Base-by-base conservation (phyloP, 2,888 invertebrate species). In the Gasteruption jaculator region DNA sequence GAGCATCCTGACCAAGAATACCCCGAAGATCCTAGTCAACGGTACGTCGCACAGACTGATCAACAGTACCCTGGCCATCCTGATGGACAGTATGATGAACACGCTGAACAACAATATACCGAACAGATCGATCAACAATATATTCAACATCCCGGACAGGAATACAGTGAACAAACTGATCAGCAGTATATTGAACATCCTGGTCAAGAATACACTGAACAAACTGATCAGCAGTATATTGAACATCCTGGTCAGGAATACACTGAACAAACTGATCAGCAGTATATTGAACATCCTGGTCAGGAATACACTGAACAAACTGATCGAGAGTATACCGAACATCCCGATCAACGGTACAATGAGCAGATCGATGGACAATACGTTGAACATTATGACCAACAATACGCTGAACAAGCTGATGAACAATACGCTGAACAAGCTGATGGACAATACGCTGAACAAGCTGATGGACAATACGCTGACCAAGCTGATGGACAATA, bases 391-490 rank as follows among this genome's bases (percentile, higher is more conserved):
- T 25, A 43, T 2, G 52, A 53, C 27, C 30, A 20, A 5, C 54
- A 45, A 38, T 51, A 50, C 33, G 46, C 40, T 3, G 50, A 52
- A 38, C 45, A 54, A 37, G 32, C 41, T 2, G 46, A 50, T 26
- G 43, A 50, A 16, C 27, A 43, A 16, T 53, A 57, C 33, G 25
- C 35, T 8, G 18, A 37, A 8, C 40, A 42, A 36, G 37, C 6
- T 11, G 43, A 35, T 26, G 16, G 34, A 19, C 18, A 38, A 29
- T 31, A 42, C 22, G 42, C 31, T 12, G 21, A 31, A 11, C 41
- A 52, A 20, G 41, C 33, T 4, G 53, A 56, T 36, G 41, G 50
- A 20, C 52, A 57, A 15, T 56, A 53, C 16, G 42, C 48, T 25
- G 10, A 21, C n/a, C 26, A 45, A 11, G 27, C 45, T n/a, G 38